Evolutionary conservation across 2,888 invertebrate genomes (phyloP).

Genomic region (Heliconius sara): DNA sequence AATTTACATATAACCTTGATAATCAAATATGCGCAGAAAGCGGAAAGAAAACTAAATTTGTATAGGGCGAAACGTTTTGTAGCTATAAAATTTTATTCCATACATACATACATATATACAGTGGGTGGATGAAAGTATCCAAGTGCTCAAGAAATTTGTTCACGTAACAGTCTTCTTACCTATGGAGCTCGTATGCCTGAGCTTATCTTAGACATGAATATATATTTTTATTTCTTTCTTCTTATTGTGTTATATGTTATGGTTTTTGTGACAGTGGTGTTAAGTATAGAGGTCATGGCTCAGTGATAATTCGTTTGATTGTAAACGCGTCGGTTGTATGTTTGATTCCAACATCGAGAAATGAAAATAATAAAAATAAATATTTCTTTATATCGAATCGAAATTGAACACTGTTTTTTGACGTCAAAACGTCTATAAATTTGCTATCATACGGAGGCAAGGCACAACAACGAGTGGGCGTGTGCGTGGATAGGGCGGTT

Average conservation of each 20-base stretch:
- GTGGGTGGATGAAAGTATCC: too few relatives aligned
- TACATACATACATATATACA: neutral
- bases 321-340: neutral
- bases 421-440: too few relatives aligned
- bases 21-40: neutral
- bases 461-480: too few relatives aligned
- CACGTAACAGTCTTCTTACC: slow-evolving; percentile 54
- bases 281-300: neutral
- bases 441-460: too few relatives aligned
- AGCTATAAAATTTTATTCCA: slow-evolving; percentile 29
- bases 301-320: neutral
- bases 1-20: slow-evolving; percentile 10
- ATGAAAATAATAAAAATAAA: neutral
- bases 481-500: too few relatives aligned
- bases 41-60: slow-evolving; percentile 24
- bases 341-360: neutral
- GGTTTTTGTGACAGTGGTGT: neutral
- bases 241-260: slow-evolving; percentile 28
- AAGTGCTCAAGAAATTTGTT: slow-evolving; percentile 45
- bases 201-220: slow-evolving; percentile 35
- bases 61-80: slow-evolving; percentile 19
- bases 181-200: slow-evolving; percentile 55
- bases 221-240: slow-evolving; percentile 30
- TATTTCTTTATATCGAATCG: too few relatives aligned
- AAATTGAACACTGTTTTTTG: too few relatives aligned